Conservation (phyloP, 2,113 vertebrate genomes). For the Rhea americana region DNA sequence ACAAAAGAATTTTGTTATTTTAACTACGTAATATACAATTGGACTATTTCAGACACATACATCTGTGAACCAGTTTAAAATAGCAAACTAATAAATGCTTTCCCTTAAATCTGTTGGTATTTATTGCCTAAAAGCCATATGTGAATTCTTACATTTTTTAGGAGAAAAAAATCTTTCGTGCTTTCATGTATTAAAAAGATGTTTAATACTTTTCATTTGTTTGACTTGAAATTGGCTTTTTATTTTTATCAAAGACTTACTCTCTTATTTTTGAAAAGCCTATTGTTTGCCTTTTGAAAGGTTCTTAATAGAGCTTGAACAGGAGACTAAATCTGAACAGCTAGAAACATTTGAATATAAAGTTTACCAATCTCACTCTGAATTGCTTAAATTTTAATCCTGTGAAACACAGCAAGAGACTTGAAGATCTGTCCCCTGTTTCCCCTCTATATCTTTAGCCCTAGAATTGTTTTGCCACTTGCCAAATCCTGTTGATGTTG, state of each 20-base stretch:
- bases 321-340: constrained; percentile 36
- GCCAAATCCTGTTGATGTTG: neutral
- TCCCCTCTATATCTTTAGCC: neutral
- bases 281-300: constrained; percentile 45
- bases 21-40: neutral
- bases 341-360: constrained; percentile 9
- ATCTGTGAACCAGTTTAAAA: neutral
- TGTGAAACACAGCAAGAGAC: neutral
- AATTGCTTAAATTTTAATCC: constrained; percentile 13
- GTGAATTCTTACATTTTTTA: constrained; percentile 25
- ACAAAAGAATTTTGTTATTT: constrained; percentile 1
- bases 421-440: neutral
- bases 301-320: constrained; percentile 33
- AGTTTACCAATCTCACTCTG: neutral
- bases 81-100: constrained; percentile 28
- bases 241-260: constrained; percentile 33
- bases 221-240: constrained; percentile 1
- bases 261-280: constrained; percentile 52
- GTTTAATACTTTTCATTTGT: constrained; percentile 38
- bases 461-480: neutral
- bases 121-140: constrained; percentile 29
- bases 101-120: constrained; percentile 16
- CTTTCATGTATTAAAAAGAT: constrained; percentile 21
- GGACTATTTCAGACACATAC: constrained; percentile 8
- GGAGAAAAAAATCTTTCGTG: neutral